Evolutionary conservation across 2,797 vertebrate genomes (phyloP), one percentile per base, ranked within the genome.

Genomic region (Acropternis orthonyx): DNA sequence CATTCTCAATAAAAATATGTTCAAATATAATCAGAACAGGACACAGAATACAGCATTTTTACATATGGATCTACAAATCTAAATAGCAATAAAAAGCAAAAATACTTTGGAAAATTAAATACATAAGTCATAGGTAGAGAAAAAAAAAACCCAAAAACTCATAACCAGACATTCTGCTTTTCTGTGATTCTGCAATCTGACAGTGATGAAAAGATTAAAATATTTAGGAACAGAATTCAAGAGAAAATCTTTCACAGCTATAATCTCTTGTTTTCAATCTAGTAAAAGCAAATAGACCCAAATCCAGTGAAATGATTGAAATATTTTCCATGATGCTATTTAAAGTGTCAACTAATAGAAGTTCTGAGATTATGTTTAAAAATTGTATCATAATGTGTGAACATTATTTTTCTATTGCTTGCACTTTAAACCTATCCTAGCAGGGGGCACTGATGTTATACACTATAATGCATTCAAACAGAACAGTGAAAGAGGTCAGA

Each of bases 151-250:
- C 37, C 9, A 37, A 37, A 37, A 37, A 37, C 37, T 61, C 19
- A 49, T 52, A 85, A 85, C 23, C 28, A 89, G 12, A 5, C 26
- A 73, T 88, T 68, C 32, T 85, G 26, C 6, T 89, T 93, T 84
- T 39, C n/a, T 87, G 16, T 48, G 43, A 89, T 88, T 89, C 82
- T 91, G 22, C 54, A 95, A 30, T 56, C 82, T 92, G 84, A 14
- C n/a, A 91, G 32, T 69, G 79, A 94, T 86, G 81, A 93, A 91
- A 89, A 94, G 85, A 89, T 96, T 96, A 93, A 89, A 75, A 93
- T 85, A 89, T 88, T 89, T 88, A 62, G 3, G 23, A 92, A 80
- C 8, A 91, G 32, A 93, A 88, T 88, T 94, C 62, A 69, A 44
- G 13, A 74, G 23, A 62, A 95, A 94, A 96, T 96, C 85, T 54